Base-by-base conservation (phyloP, 2,888 invertebrate species). In the Nyleta sp. region DNA sequence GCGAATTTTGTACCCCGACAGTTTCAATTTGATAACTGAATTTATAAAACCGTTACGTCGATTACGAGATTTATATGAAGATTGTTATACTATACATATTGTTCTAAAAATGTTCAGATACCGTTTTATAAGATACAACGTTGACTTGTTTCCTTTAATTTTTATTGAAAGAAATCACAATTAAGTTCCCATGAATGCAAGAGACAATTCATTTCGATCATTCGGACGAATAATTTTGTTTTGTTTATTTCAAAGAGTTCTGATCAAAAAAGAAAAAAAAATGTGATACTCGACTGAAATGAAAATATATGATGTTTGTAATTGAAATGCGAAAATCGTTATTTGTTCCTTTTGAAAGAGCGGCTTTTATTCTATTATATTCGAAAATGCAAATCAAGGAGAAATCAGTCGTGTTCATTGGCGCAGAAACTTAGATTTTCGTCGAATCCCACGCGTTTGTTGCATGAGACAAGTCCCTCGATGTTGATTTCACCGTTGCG, bases 301-400 rank as follows among this genome's bases (percentile, higher is more conserved):
- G 20, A 31, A 62, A 48, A 62, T 48, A 48, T 24, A 48, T 13
- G 13, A 60, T 31, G 48, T 62, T 62, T 62, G 24, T 62, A 62
- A 48, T 15, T 48, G 24, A 62, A 38, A 38, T 48, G 13, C 20
- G 7, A 20, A 46, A 62, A 13, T 57, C 38, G 15, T 40, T 38
- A 35, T 48, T 62, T 38, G 4, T 46, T 46, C 38, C 46, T 42
- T 55, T 55, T 40, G 7, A 42, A 13, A 20, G 22, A 10, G 31
- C 38, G 17, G 2, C n/a, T 40, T 31, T 24, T 52, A 53, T 57
- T 53, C 2, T 2, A 15, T 38, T 40, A 24, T 55, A 40, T 53
- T 35, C 22, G 2, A 15, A 55, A 55, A 20, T 17, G 22, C 24
- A 18, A 38, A 57, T 28, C 42, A 60, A 33, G 24, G 8, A 28